Percentiles rank a stretch among this genome's conserved stretches.
phyloP scores from a whole-genome alignment of 1,140 invertebrate genomes.

The Drosophila carrolli region DNA sequence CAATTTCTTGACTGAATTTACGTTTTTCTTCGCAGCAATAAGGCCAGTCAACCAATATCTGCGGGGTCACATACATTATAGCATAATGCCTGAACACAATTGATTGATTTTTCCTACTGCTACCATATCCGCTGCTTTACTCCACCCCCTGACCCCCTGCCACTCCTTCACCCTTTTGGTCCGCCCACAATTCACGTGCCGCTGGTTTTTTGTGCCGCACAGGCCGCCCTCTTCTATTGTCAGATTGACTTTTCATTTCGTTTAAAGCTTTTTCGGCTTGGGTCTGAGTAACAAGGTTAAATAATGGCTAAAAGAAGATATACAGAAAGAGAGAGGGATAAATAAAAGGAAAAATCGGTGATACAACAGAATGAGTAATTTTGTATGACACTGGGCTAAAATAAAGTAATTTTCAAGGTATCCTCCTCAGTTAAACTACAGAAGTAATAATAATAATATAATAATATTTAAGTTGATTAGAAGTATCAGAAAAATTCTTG shows the following conservation, averaged over 20 bases:
- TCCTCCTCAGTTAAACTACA: too few relatives aligned
- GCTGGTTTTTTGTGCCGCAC: slow-evolving; percentile 43
- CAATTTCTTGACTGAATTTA: slow-evolving; percentile 26
- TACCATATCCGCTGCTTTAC: slow-evolving; percentile 5
- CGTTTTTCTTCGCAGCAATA: slow-evolving; percentile 4
- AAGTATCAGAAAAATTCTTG: too few relatives aligned
- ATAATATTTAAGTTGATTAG: too few relatives aligned
- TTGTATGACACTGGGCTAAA: slow-evolving; percentile 9
- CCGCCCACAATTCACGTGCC: slow-evolving; percentile 46
- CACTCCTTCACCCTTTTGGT: neutral
- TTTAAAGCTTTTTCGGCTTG: slow-evolving; percentile 32
- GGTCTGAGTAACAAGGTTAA: slow-evolving; percentile 47
- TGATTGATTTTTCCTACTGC: slow-evolving; percentile 44
- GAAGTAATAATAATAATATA: too few relatives aligned
- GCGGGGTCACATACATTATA: slow-evolving; percentile 57
- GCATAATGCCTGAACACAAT: slow-evolving; percentile 37
- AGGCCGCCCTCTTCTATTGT: slow-evolving; percentile 36
- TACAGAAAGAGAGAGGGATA: neutral
- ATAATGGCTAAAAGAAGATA: slow-evolving; percentile 38
- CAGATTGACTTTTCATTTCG: slow-evolving; percentile 60
- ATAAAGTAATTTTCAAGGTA: neutral
- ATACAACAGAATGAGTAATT: slow-evolving; percentile 6
- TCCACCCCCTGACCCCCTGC: neutral
- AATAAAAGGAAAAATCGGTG: neutral
- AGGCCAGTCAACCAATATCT: slow-evolving; percentile 19